These are phyloP conservation scores for Dascyllus trimaculatus DNA, from an alignment of 2,113 vertebrate species.

Conservation along the genomic window DNA sequence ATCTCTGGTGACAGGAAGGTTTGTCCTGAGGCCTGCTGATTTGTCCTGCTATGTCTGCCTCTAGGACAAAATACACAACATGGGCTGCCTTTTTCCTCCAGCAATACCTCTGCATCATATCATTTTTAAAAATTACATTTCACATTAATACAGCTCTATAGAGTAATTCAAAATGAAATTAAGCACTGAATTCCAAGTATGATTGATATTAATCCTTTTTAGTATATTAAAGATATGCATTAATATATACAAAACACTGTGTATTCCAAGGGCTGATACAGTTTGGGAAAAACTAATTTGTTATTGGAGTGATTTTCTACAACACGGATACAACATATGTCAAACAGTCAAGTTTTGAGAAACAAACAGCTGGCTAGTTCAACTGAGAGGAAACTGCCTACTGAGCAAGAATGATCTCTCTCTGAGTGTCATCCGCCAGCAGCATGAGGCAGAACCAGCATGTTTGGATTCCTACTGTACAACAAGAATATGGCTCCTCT, in stretches of 20 bases:
- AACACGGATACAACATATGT: slow-evolving; percentile 80
- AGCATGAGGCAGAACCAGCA: slow-evolving; percentile 83
- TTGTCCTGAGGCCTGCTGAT: slow-evolving; percentile 88
- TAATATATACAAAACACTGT: background rate
- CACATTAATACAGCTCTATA: background rate
- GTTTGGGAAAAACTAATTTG: slow-evolving; percentile 53
- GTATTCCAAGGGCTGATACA: slow-evolving; percentile 21
- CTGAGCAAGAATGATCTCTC: slow-evolving; percentile 84
- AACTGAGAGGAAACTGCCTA: slow-evolving; percentile 83
- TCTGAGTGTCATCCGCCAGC: slow-evolving; percentile 84
- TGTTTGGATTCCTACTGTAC: slow-evolving; percentile 82
- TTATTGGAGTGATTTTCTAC: slow-evolving; percentile 67
- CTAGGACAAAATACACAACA: slow-evolving; percentile 81
- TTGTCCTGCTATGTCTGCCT: slow-evolving; percentile 84
- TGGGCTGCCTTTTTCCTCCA: slow-evolving; percentile 6
- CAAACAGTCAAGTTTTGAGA: slow-evolving; percentile 84
- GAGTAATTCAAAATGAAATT: background rate
- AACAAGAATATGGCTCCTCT: slow-evolving; percentile 81
- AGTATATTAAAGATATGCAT: slow-evolving; percentile 4
- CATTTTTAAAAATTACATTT: slow-evolving; percentile 22
- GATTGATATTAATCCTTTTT: background rate
- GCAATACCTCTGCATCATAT: background rate
- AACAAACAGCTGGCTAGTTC: slow-evolving; percentile 86
- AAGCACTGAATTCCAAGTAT: background rate
- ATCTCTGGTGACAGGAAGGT: slow-evolving; percentile 89